These are phyloP conservation scores for Natator depressus DNA, from an alignment of 2,113 vertebrate genomes.

Conservation along the genomic window DNA sequence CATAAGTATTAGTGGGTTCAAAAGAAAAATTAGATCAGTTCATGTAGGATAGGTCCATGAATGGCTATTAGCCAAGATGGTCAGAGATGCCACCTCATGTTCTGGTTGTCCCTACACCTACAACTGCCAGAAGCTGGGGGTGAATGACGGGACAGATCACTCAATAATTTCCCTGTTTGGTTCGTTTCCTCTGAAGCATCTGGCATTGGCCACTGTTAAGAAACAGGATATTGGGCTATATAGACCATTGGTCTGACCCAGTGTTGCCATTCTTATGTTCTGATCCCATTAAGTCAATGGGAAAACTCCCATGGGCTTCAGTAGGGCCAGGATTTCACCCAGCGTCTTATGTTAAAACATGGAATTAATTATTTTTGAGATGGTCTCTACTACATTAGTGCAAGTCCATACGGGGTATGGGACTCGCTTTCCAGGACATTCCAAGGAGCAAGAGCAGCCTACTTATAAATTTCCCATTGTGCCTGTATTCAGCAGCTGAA, in stretches of 20 bases:
- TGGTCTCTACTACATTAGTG: not conserved
- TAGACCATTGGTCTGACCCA: not conserved
- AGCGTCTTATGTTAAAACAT: fast-evolving
- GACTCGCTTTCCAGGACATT: not conserved
- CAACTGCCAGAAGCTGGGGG: no score
- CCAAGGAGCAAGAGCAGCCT: not conserved
- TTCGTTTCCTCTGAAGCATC: no score
- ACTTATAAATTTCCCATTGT: not conserved
- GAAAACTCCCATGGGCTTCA: not conserved
- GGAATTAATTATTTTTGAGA: fast-evolving
- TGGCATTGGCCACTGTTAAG: no score
- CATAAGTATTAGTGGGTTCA: no score
- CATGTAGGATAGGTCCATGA: no score
- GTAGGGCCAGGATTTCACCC: not conserved
- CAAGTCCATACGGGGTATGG: not conserved
- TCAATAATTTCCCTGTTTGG: no score
- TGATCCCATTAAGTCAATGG: not conserved
- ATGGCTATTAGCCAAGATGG: no score
- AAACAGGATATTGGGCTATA: not conserved
- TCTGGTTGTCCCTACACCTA: no score
- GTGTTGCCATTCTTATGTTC: not conserved
- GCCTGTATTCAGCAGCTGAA: not conserved
- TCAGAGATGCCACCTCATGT: no score
- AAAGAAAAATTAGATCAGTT: no score
- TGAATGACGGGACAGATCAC: no score